Conservation (phyloP, 2,888 invertebrate species). For the Thera britannica region DNA sequence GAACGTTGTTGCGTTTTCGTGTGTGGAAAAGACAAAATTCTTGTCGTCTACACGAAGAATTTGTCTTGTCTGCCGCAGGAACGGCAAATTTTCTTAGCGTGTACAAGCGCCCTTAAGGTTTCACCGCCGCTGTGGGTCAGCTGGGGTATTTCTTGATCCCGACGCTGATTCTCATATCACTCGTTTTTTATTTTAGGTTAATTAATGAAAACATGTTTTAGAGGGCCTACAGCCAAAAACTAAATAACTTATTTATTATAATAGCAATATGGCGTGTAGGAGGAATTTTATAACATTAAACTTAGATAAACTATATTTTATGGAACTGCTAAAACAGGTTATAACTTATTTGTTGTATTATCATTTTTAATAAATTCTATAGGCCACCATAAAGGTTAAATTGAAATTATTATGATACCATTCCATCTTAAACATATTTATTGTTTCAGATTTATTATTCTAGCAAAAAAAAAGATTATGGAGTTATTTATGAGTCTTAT, state of each 20-base stretch:
- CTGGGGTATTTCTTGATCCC: conserved; percentile 40
- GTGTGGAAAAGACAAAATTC: no score
- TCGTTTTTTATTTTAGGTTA: neutral
- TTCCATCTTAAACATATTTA: conserved; percentile 25
- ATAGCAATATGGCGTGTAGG: conserved; percentile 39
- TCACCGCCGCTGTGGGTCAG: conserved; percentile 41
- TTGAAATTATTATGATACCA: conserved; percentile 25
- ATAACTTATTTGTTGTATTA: conserved; percentile 24
- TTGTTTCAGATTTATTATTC: conserved; percentile 10
- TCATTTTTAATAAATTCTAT: conserved; percentile 20
- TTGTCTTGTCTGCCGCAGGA: no score
- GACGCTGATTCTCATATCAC: conserved; percentile 1
- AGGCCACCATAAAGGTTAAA: conserved; percentile 25
- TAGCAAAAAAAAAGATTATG: neutral
- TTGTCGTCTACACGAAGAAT: no score
- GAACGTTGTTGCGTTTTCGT: no score
- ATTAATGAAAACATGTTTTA: neutral
- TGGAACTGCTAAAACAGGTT: conserved; percentile 36
- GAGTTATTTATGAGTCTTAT: neutral
- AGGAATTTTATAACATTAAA: conserved; percentile 35
- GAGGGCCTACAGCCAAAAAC: neutral
- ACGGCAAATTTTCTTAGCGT: no score
- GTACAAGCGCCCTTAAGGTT: no score
- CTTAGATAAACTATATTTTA: conserved; percentile 32
- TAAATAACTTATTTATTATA: conserved; percentile 25